Conservation (phyloP, 2,113 vertebrate species). For the Tamias sibiricus region DNA sequence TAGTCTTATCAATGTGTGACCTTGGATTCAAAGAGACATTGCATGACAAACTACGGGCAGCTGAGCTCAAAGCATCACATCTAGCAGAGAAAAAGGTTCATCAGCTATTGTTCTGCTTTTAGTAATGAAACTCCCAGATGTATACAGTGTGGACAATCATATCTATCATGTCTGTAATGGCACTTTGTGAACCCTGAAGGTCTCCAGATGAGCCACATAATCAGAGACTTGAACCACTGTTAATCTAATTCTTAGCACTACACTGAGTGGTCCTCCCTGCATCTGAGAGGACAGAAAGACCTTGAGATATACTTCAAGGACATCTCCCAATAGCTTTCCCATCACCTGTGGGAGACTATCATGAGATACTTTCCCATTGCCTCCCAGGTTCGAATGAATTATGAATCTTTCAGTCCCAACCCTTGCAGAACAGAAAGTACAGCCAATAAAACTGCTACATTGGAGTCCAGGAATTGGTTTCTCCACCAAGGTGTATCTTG, state of each 20-base stretch:
- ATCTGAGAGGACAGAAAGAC: not conserved
- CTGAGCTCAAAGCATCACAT: not conserved
- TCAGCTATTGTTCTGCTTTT: not conserved
- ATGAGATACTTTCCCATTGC: not conserved
- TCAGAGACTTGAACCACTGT: not conserved
- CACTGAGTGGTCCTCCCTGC: not conserved
- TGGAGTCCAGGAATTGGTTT: not conserved
- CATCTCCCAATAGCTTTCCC: not conserved
- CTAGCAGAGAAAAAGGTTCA: not conserved
- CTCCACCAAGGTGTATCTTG: not conserved
- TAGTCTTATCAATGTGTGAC: not conserved
- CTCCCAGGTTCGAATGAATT: not conserved
- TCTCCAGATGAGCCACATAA: not conserved
- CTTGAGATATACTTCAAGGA: not conserved
- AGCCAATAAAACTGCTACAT: not conserved
- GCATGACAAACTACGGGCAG: not conserved
- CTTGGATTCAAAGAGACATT: not conserved
- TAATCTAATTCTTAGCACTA: not conserved
- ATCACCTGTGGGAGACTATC: not conserved
- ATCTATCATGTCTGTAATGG: not conserved
- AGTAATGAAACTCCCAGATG: not conserved
- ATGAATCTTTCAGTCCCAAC: not conserved
- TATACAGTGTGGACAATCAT: not conserved
- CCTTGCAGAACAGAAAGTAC: not conserved
- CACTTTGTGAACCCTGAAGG: accelerated